Base-by-base conservation (phyloP, 2,888 invertebrate species). In the Cephus spinipes region DNA sequence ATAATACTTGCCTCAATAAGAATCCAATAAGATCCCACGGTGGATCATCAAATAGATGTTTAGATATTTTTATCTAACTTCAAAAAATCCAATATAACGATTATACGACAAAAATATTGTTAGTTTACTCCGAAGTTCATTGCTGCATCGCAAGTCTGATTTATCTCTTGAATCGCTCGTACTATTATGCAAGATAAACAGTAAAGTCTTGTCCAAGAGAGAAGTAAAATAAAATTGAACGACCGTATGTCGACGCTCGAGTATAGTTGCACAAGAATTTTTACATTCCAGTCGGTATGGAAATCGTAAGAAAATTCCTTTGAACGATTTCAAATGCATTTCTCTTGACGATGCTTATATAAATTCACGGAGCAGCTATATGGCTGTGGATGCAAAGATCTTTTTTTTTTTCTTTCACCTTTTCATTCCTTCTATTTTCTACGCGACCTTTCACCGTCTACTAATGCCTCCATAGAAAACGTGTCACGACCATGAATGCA, bases 391-490 rank as follows among this genome's bases (percentile, higher is more conserved):
- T 40, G 40, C 15, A 23, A 23, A 23, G 40, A 15, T 40, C 15
- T 15, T 40, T 15, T 40, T 6, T 40, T 55, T 23, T 23, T 55
- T 40, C 6, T 15, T 40, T 55, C 55, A 23, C 12, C 71, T 31
- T 71, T 71, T 71, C 9, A 31, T 32, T 71, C 31, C 33, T 32
- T 71, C 33, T 71, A 32, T 71, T 71, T 71, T 31, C 12, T 9
- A 33, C 71, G 71, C 12, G 71, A 71, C 71, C 71, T 71, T 55
- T 71, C 71, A 71, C 71, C 55, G 55, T 33, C 71, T 31, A 32
- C 32, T 33, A 33, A 33, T 32, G 71, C 71, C 31, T 71, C 31
- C 32, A 32, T 71, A 71, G 71, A 71, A 71, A 71, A 6, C 32
- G 71, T 71, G 71, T 71, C 71, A 71, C 31, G 31, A 0, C 31